Conservation (phyloP, 2,113 vertebrate genomes). For the Pionites leucogaster region DNA sequence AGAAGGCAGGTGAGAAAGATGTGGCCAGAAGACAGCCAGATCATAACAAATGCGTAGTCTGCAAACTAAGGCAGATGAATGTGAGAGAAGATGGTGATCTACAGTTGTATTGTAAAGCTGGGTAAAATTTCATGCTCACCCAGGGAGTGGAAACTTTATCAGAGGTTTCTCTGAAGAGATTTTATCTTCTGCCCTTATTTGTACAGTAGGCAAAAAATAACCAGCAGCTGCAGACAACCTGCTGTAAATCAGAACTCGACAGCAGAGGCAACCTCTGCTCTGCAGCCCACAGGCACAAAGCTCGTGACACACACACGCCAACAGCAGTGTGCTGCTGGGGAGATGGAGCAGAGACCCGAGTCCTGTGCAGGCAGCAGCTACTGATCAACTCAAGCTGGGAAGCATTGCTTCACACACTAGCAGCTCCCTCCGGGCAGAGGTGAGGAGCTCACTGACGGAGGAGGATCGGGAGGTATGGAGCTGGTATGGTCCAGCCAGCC, state of each 20-base stretch:
- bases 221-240: not conserved
- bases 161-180: not conserved
- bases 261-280: not conserved
- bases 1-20: not conserved
- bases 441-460: not conserved
- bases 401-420: not conserved
- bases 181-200: not conserved
- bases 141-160: not conserved
- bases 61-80: not conserved
- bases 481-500: not conserved
- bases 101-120: not conserved
- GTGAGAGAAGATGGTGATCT: not conserved
- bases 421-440: accelerated
- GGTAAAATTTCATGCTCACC: not conserved
- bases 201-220: not conserved
- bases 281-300: accelerated
- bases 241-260: not conserved
- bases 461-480: not conserved
- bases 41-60: not conserved
- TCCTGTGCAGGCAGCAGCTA: not conserved
- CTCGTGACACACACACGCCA: accelerated
- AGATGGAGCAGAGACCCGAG: not conserved
- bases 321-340: not conserved
- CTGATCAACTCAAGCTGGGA: not conserved
- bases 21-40: not conserved